phyloP scores from a whole-genome alignment of 2,113 vertebrate species.

The Leiothrix lutea region DNA sequence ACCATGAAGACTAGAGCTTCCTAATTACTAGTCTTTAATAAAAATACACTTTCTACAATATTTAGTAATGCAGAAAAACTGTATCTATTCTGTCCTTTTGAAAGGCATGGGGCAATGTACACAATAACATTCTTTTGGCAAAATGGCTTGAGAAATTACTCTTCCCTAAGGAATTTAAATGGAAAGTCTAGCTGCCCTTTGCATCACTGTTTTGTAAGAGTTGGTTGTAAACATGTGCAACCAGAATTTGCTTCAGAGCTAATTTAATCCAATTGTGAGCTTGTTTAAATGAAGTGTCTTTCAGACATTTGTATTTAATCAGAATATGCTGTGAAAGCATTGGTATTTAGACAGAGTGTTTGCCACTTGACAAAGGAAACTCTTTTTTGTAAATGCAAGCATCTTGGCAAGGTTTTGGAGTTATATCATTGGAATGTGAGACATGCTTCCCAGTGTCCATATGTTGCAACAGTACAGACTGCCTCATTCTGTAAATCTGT shows the following conservation, averaged over 20 bases:
- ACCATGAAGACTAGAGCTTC: neutral
- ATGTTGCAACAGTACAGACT: neutral
- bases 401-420: neutral
- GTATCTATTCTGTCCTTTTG: neutral
- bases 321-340: slow-evolving; percentile 13
- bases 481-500: neutral
- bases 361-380: slow-evolving; percentile 37
- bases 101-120: neutral
- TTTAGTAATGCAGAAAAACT: neutral
- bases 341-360: slow-evolving; percentile 7
- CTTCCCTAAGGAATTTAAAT: slow-evolving; percentile 29
- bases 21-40: neutral
- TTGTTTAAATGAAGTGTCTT: slow-evolving; percentile 45
- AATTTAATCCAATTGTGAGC: slow-evolving; percentile 3
- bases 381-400: neutral
- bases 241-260: slow-evolving; percentile 16
- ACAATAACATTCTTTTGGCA: neutral
- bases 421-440: slow-evolving; percentile 43
- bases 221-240: neutral
- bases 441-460: slow-evolving; percentile 4
- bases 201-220: neutral
- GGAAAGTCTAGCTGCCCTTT: neutral
- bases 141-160: neutral
- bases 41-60: neutral
- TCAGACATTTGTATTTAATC: slow-evolving; percentile 39